Evolutionary conservation across 2,888 invertebrate species (phyloP).

Genomic region (Mechanitis mazaeus): DNA sequence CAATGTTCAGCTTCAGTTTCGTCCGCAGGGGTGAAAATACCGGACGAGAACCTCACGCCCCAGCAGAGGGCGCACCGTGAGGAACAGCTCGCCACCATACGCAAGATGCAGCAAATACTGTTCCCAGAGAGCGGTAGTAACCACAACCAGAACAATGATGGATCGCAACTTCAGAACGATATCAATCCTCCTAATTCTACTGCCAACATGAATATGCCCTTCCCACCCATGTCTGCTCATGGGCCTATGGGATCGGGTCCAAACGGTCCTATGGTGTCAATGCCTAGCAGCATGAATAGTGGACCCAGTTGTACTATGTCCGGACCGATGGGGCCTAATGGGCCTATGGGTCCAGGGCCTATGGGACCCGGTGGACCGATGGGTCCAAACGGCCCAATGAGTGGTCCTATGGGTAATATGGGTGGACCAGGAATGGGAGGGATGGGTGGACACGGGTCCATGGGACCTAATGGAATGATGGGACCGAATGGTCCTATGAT

Average conservation of each 20-base stretch:
- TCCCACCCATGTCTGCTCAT: constrained; percentile 60
- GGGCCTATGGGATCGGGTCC: constrained; percentile 67
- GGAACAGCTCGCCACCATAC: constrained; percentile 91
- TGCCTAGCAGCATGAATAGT: constrained; percentile 65
- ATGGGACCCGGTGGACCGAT: constrained; percentile 54
- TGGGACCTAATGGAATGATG: constrained; percentile 67
- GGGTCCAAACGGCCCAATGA: constrained; percentile 55
- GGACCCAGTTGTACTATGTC: constrained; percentile 71
- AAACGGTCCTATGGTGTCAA: constrained; percentile 68
- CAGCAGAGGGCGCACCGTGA: constrained; percentile 96
- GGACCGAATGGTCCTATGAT: constrained; percentile 68
- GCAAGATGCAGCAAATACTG: constrained; percentile 94
- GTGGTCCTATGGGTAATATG: constrained; percentile 60
- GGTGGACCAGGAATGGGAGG: constrained; percentile 50
- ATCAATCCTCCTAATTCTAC: constrained; percentile 63
- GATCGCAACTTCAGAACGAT: constrained; percentile 53
- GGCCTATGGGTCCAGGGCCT: constrained; percentile 50
- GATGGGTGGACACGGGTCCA: constrained; percentile 56
- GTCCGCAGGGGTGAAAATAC: constrained; percentile 87
- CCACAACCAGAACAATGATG: constrained; percentile 53
- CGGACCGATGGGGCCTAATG: constrained; percentile 60
- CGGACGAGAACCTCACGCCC: constrained; percentile 96
- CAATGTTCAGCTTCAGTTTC: constrained; percentile 33
- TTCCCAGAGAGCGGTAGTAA: constrained; percentile 85
- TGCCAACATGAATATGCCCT: constrained; percentile 63